Conservation (phyloP, 2,797 vertebrate species). For the Euthynnus affinis region DNA sequence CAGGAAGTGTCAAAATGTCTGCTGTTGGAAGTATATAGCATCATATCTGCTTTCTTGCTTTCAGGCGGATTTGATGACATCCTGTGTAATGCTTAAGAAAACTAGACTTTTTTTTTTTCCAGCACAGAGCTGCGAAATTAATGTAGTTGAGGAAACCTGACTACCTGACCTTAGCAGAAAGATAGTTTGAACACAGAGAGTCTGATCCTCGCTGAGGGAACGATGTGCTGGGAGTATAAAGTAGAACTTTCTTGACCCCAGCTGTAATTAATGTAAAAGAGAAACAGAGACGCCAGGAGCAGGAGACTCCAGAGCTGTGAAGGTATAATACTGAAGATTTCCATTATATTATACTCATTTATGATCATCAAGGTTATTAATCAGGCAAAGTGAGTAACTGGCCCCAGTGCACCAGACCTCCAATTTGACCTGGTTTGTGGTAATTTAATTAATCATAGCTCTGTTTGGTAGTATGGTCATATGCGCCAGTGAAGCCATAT, state of each 20-base stretch:
- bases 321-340: background rate
- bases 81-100: background rate
- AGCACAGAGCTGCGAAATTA: too few species aligned
- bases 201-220: background rate
- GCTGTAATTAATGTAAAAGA: slow-evolving; percentile 14
- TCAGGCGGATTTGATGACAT: background rate
- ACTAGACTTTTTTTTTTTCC: background rate
- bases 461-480: too few species aligned
- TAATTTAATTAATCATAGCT: too few species aligned
- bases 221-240: too few species aligned
- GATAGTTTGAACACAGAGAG: background rate
- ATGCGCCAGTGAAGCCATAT: too few species aligned
- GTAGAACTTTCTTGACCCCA: background rate
- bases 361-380: background rate
- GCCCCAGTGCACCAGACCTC: too few species aligned
- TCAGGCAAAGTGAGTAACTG: too few species aligned
- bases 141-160: background rate
- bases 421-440: too few species aligned
- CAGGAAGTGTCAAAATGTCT: background rate
- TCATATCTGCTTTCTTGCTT: background rate
- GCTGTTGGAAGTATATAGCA: background rate
- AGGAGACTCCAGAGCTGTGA: too few species aligned
- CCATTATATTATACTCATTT: background rate
- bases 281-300: background rate
- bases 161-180: background rate